A percentile compares a stretch with the other conserved stretches of the same genome.
Conservation (phyloP, 2,797 vertebrate species). For the Pipistrellus pygmaeus region DNA sequence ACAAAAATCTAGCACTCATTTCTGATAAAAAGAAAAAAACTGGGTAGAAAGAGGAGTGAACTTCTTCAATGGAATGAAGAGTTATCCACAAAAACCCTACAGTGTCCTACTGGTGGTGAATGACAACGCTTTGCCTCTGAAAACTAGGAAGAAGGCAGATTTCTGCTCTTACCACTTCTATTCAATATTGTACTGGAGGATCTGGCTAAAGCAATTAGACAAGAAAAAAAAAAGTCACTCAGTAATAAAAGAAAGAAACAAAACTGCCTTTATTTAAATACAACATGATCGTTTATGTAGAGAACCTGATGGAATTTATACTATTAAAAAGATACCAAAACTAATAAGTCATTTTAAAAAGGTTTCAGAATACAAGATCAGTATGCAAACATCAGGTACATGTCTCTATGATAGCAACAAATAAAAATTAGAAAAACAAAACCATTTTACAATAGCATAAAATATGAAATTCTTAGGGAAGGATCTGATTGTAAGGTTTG, state of each 20-base stretch:
- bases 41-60: not conserved
- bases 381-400: not conserved
- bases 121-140: not conserved
- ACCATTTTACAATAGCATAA: not conserved
- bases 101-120: not conserved
- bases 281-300: not conserved
- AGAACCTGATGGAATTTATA: conserved; percentile 24
- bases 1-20: not conserved
- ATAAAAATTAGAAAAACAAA: conserved; percentile 28
- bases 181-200: not conserved
- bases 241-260: not conserved
- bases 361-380: not conserved
- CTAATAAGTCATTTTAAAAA: not conserved
- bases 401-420: not conserved
- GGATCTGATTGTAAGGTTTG: not conserved
- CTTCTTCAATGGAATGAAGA: not conserved
- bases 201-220: not conserved
- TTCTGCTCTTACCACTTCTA: not conserved
- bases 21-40: not conserved
- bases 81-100: not conserved
- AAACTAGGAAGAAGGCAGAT: not conserved
- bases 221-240: not conserved
- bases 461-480: not conserved
- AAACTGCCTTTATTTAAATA: not conserved
- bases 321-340: not conserved